phyloP scores from a whole-genome alignment of 2,888 invertebrate species.

The Nudaria mundana region DNA sequence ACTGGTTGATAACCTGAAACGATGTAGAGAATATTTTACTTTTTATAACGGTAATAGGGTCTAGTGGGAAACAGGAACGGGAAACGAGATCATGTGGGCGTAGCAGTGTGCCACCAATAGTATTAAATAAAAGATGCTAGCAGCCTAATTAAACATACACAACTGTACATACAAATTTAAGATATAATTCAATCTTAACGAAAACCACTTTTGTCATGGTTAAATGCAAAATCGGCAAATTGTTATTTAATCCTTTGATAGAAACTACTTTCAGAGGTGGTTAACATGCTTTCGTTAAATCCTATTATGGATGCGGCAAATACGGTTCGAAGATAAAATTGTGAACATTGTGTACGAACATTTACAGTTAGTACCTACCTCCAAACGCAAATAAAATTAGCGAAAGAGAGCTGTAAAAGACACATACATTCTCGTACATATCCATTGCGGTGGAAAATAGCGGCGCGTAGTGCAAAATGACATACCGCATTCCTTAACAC shows the following conservation, averaged over 20 bases:
- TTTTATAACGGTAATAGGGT: too few species aligned
- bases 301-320: constrained; percentile 39
- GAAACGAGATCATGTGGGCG: too few species aligned
- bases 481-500: constrained; percentile 64
- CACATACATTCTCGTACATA: constrained; percentile 49
- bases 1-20: too few species aligned
- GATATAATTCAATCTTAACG: constrained; percentile 31
- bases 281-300: constrained; percentile 40
- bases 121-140: too few species aligned
- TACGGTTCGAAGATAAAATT: constrained; percentile 43
- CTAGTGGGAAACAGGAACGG: too few species aligned
- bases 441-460: constrained; percentile 66
- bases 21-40: too few species aligned
- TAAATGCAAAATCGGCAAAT: constrained; percentile 34
- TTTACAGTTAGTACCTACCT: constrained; percentile 44
- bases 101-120: too few species aligned
- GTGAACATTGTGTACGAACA: constrained; percentile 40
- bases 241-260: constrained; percentile 53
- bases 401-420: constrained; percentile 50
- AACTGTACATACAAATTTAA: neutral
- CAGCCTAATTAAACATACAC: neutral
- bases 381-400: constrained; percentile 57
- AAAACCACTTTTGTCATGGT: constrained; percentile 37
- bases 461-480: constrained; percentile 61
- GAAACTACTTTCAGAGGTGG: constrained; percentile 41